Base-by-base conservation (phyloP, 2,797 vertebrate species). In the Xiphophorus birchmanni region DNA sequence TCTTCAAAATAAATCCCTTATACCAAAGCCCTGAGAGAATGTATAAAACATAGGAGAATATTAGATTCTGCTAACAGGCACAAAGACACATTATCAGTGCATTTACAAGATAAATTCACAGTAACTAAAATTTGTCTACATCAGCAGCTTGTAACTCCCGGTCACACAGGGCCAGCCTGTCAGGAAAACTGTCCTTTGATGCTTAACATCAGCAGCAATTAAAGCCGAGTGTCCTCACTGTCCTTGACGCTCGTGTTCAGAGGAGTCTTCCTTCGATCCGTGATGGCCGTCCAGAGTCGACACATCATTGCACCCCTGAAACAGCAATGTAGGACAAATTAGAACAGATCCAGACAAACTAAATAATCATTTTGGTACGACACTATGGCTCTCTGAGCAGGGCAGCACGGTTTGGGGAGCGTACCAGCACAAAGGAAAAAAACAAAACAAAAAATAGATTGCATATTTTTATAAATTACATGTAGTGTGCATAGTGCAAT, bases 241-340 rank as follows among this genome's bases (percentile, higher is more conserved):
- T 94, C 92, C 78, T 94, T 93, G 0, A 73, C 84, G 69, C 88
- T 88, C 0, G 79, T 90, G 86, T 85, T 90, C 74, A 93, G 92
- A 45, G 84, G 80, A 35, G 85, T 85, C 71, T 93, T 94, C 80
- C 94, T 93, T 73, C 85, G 91, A 60, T 91, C 86, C 0, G 74
- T 79, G 86, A 98, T 94, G 76, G 96, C 95, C 42, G 93, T 95
- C 97, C 97, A 98, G 63, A 98, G 87, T 47, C 96, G 95, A 90
- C 94, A 97, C 48, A 95, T 90, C 87, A 96, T 96, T 40, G 97
- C 97, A 0, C 96, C 96, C 91, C 97, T 98, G 94, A 84, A 93
- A 93, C 29, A 76, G 2, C 60, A 74, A 75, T 52, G 2, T 26
- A 21, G 4, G 3, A 84, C 42, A 54, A 29, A 65, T 44, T 60